Percentiles rank a stretch among this genome's conserved stretches.
Conservation (phyloP, 2,888 invertebrate genomes). For the Cosmia trapezina region DNA sequence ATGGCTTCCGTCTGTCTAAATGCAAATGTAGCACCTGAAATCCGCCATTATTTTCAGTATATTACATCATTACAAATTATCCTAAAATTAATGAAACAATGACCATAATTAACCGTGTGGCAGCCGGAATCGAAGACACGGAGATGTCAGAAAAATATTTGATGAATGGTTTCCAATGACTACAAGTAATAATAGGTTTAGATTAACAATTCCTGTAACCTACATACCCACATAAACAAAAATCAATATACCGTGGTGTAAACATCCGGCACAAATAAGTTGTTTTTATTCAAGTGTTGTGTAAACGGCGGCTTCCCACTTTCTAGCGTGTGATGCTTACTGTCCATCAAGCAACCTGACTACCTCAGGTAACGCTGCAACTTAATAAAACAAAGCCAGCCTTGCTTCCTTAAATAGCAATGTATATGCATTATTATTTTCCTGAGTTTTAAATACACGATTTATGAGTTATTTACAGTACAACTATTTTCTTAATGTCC, state of each 20-base stretch:
- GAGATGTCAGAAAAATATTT: neutral
- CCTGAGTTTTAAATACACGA: neutral
- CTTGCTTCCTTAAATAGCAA: constrained; percentile 50
- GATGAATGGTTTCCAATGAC: constrained; percentile 10
- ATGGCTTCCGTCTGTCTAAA: neutral
- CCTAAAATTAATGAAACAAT: neutral
- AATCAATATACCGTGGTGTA: constrained; percentile 18
- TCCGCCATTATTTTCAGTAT: neutral
- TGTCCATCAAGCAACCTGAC: constrained; percentile 55
- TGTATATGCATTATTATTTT: constrained; percentile 7
- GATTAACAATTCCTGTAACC: constrained; percentile 36
- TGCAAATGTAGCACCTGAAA: neutral
- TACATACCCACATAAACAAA: constrained; percentile 53
- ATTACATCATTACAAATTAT: neutral
- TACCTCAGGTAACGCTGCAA: constrained; percentile 47
- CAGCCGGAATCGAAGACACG: neutral
- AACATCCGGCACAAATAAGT: constrained; percentile 41
- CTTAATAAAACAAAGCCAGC: constrained; percentile 50
- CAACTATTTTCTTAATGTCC: too few relatives aligned
- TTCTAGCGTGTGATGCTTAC: constrained; percentile 65
- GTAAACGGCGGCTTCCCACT: constrained; percentile 70
- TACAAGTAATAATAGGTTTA: constrained; percentile 25
- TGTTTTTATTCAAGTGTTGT: constrained; percentile 69
- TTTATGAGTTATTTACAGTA: neutral
- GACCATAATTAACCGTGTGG: too few relatives aligned